These are phyloP conservation scores for Lates calcarifer DNA, from an alignment of 2,113 vertebrate species.

Conservation along the genomic window DNA sequence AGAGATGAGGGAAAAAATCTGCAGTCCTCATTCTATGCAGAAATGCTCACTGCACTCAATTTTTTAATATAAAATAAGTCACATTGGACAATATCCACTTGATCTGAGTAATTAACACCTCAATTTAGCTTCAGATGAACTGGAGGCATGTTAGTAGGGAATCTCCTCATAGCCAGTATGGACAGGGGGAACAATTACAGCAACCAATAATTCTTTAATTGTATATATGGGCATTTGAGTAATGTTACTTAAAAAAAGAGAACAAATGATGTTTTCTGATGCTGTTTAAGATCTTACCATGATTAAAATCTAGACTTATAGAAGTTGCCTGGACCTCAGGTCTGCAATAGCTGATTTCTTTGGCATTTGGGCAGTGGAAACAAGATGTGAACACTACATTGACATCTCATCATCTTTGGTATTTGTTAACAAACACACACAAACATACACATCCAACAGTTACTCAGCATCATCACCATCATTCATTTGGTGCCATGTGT, in stretches of 20 bases:
- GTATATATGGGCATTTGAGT: background rate
- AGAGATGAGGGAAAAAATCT: too few species aligned
- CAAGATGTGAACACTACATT: background rate
- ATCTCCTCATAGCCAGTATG: background rate
- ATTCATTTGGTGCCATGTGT: background rate
- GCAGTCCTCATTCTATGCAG: background rate
- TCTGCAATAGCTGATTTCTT: background rate
- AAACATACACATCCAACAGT: background rate
- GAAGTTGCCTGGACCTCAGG: background rate
- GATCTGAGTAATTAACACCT: background rate
- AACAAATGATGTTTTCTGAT: background rate
- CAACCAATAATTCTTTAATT: background rate
- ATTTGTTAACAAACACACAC: background rate
- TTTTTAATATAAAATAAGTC: too few species aligned
- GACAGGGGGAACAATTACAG: background rate
- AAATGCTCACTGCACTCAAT: background rate
- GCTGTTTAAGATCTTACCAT: background rate
- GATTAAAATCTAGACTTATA: background rate
- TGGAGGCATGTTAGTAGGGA: background rate
- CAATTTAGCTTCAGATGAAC: background rate
- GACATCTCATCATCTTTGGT: background rate
- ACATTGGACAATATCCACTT: background rate
- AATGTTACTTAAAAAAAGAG: too few species aligned
- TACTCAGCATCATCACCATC: background rate
- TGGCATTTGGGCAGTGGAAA: background rate